Evolutionary conservation across 2,113 vertebrate genomes (phyloP), one percentile per base, ranked within the genome.

Genomic region (Otocyon megalotis): DNA sequence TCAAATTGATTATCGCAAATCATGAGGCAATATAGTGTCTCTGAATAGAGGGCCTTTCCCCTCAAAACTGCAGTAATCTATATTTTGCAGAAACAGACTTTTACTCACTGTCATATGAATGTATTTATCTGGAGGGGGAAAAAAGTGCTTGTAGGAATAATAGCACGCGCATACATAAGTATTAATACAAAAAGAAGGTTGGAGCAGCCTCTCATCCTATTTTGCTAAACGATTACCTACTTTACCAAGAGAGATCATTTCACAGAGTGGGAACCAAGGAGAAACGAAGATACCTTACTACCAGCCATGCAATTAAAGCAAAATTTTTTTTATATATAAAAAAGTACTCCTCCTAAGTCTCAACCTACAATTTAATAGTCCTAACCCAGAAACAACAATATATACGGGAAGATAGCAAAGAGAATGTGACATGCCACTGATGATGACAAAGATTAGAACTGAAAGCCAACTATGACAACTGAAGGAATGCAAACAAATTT

Each of bases 1-100:
- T 94, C 76, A 93, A 94, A 95, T 15, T 92, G 93, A 97, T 95
- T 88, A 97, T 54, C 13, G 28, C 86, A 93, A 94, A 97, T 96
- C 28, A 86, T 30, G 72, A 92, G 43, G 71, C 60, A 88, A 86
- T 53, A 65, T 90, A 93, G 80, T 10, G 17, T 69, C 81, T 96
- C 48, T 10, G 48, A 94, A 93, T 79, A 76, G 26, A 94, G 50
- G 50, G 62, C 24, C 89, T 62, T 69, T 89, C 69, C 12, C 53
- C 62, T 58, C 19, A 84, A 88, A 81, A 37, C 26, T 35, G 54
- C 35, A 24, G 63, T 62, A 30, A 80, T 65, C 74, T 79, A 16
- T 60, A 77, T 35, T 71, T 96, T 91, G 58, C 13, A 92, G 62
- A 88, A 94, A 69, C 0, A 88, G 63, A 90, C 24, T 67, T 94